Evolutionary conservation across 1,140 invertebrate genomes (phyloP), one percentile per base, ranked within the genome.

Genomic region (Drosophila sulfurigaster): DNA sequence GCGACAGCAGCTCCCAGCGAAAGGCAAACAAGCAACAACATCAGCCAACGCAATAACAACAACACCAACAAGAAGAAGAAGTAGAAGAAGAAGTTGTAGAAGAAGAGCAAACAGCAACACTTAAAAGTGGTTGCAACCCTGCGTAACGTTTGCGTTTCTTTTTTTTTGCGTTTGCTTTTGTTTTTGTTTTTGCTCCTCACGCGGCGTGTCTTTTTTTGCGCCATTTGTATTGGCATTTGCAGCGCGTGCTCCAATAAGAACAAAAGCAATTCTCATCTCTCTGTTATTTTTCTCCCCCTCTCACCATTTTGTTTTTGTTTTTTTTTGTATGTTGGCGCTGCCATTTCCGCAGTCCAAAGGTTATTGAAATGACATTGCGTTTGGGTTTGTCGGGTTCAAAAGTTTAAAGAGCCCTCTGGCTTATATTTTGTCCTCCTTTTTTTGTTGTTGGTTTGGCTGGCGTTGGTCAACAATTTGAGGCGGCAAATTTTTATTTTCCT

Each of bases 41-140:
- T 38, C 72, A 57, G 11, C 48, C 56, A 35, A 25, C 20, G 20
- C 56, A 70, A 64, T 57, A 63, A 13, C 62, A 63, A 58, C 15
- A 59, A 59, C 16, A 7, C 58, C 1, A 60, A 48, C 25, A 32
- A 41, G 48, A 41, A 68, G 63, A 25, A 25, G 20, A 25, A 25
- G 20, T 20, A 20, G 0, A 20, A 20, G 20, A 3, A 25, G 20
- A 25, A 25, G 20, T 0, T 25, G 20, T 25, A 41, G 48, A 41
- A 68, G 63, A 58, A 68, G 67, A 76, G 82, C 78, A 79, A 82
- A 72, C 75, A 65, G 79, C 83, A 88, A 87, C 82, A 88, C 85
- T 87, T 88, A 79, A 80, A 88, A 87, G 80, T 87, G 83, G 83
- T 87, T 87, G 83, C 83, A 88, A 88, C 83, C 82, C 82, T 88